Evolutionary conservation across 2,113 vertebrate species (phyloP).

Genomic region (Aegotheles bennettii): DNA sequence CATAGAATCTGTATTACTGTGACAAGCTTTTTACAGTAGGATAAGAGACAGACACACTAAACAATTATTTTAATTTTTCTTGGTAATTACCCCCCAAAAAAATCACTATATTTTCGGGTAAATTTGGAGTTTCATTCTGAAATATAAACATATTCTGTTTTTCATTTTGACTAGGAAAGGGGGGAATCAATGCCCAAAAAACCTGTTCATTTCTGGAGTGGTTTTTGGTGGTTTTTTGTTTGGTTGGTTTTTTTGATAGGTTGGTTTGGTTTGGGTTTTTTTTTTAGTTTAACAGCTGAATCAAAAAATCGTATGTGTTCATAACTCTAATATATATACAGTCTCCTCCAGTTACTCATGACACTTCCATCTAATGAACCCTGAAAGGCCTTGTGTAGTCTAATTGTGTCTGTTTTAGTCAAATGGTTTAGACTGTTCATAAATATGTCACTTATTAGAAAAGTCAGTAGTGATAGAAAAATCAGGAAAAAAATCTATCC

Average conservation of each 20-base stretch:
- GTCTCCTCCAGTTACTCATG: background rate
- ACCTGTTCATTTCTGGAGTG: accelerated
- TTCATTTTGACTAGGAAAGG: background rate
- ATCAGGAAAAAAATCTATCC: background rate
- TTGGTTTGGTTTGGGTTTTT: background rate
- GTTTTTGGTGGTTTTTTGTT: background rate
- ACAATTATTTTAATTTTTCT: background rate
- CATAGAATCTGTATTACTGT: background rate
- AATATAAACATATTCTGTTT: background rate
- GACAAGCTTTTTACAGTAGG: background rate
- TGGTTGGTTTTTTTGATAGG: background rate
- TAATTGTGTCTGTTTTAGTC: background rate
- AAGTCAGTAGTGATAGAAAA: background rate
- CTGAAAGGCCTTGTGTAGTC: background rate
- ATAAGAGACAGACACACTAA: background rate
- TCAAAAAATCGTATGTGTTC: background rate
- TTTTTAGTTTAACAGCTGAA: background rate
- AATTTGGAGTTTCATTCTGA: background rate
- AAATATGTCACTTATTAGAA: background rate
- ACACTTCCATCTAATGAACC: background rate
- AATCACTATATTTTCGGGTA: background rate
- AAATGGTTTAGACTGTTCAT: background rate
- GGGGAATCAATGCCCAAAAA: background rate
- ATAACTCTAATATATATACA: background rate
- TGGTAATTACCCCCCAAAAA: background rate